Evolutionary conservation across 2,797 vertebrate genomes (phyloP), one percentile per base, ranked within the genome.

Genomic region (Echeneis naucrates): DNA sequence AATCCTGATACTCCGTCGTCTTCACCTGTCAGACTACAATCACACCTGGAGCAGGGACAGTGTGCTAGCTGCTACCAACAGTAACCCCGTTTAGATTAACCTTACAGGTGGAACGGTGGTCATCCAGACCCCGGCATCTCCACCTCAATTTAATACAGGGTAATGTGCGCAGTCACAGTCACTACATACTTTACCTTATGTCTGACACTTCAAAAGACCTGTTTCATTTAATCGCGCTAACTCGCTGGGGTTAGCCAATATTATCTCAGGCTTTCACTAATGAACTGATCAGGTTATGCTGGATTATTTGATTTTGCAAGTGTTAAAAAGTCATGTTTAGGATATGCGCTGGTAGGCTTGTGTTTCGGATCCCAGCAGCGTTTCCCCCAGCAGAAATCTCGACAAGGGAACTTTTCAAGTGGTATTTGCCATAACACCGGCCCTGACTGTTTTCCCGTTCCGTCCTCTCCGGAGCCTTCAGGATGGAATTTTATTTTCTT

Each of bases 381-480:
- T 19, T 26, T 21, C 3, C 0, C 5, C 2, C 19, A 7, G 37
- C 2, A n/a, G 13, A 33, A 70, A 55, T 50, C 66, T 14, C 35
- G 50, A 0, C 51, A 13, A 11, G 17, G 47, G 1, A 11, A 23
- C 14, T 1, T 58, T 35, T 8, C 0, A 6, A 7, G 47, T 61
- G 64, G 12, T 14, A 24, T 57, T 75, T 55, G 45, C 74, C 80
- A 72, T 16, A 68, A 85, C 82, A 79, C 84, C 69, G 74, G 79
- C 77, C 76, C 75, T 44, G 64, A 35, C 51, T 67, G 37, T 12
- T 62, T 66, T 48, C 55, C 47, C 35, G 21, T 72, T 62, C 58
- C 55, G 44, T 47, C 57, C 47, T n/a, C 1, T n/a, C 40, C 50
- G n/a, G 1, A 60, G 30, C 45, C 55, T 9, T 37, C 2, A 81